phyloP scores from a whole-genome alignment of 2,113 vertebrate species.

The Indicator maculatus region DNA sequence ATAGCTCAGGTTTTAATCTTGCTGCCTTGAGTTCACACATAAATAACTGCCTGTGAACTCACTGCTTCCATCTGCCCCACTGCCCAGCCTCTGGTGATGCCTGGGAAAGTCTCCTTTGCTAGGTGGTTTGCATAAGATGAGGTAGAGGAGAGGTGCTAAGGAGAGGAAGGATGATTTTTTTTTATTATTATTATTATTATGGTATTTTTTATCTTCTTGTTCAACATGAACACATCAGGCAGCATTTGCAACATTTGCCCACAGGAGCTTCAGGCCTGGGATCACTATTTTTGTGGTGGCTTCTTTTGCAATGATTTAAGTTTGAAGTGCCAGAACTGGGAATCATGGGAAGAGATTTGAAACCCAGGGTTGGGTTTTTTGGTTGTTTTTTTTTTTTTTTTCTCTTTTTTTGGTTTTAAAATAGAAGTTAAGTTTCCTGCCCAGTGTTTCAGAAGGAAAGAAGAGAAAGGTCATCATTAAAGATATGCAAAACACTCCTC shows the following conservation, averaged over 20 bases:
- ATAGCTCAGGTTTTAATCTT: background rate
- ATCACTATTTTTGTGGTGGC: background rate
- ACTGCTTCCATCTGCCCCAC: background rate
- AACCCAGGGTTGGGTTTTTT: background rate
- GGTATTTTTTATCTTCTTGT: background rate
- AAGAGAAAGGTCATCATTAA: slow-evolving; percentile 49
- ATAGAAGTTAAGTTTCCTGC: slow-evolving; percentile 38
- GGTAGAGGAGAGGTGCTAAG: background rate
- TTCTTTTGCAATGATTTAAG: slow-evolving; percentile 39
- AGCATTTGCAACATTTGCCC: slow-evolving; percentile 30
- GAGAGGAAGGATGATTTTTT: background rate
- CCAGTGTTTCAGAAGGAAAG: accelerated
- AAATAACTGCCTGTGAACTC: slow-evolving; percentile 11
- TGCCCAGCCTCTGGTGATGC: background rate
- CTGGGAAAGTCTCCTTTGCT: background rate
- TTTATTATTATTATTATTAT: no score
- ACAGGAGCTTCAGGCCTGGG: slow-evolving; percentile 21
- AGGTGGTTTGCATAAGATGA: background rate
- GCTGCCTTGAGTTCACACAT: background rate
- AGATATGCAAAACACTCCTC: background rate
- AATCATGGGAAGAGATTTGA: slow-evolving; percentile 38
- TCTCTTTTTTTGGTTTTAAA: slow-evolving; percentile 11
- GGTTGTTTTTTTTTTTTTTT: no score
- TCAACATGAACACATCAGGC: background rate
- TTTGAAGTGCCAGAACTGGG: slow-evolving; percentile 38